Evolutionary conservation across 2,888 invertebrate species (phyloP), one percentile per base, ranked within the genome.

Genomic region (Lycophotia porphyrea): DNA sequence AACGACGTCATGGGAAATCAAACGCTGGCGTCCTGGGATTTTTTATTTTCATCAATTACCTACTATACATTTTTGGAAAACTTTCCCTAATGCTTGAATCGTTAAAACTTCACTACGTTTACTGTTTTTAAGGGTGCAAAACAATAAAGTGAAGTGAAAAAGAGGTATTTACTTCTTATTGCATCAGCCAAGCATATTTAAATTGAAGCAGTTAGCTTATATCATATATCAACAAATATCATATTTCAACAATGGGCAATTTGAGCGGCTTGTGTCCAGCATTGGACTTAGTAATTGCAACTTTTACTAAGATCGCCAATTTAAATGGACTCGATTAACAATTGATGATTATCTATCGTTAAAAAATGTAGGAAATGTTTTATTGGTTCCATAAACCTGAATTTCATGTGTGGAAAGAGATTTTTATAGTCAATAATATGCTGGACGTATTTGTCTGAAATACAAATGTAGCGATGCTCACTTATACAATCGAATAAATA

Each of bases 1-100:
- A 66, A 47, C 31, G n/a, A 31, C 44, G 44, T 55, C 55, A 58
- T 39, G 44, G 78, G 44, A 67, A 78, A 66, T 65, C 36, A 44
- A 77, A 77, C 31, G 55, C n/a, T 5, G 11, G 18, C 21, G 39
- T 39, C 68, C n/a, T 58, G 31, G 47, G n/a, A 55, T 21, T 47
- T 55, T 55, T 8, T 31, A 39, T 21, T 47, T 66, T 44, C 11
- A 55, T 58, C 24, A 77, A 66, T 75, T 42, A 31, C 11, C 49
- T 39, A 31, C 7, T n/a, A n/a, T 39, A n/a, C 1, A 13, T 60
- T 39, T 39, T 9, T 39, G 21, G n/a, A 74, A 7, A 39, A 39
- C 9, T 21, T 73, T 34, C 11, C 9, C 24, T 60, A 34, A 21
- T 13, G 61, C n/a, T 42, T 34, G 27, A 49, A 11, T 61, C 5